Conservation (phyloP, 1,140 invertebrate species). For the Leptinotarsa undecemlineata region DNA sequence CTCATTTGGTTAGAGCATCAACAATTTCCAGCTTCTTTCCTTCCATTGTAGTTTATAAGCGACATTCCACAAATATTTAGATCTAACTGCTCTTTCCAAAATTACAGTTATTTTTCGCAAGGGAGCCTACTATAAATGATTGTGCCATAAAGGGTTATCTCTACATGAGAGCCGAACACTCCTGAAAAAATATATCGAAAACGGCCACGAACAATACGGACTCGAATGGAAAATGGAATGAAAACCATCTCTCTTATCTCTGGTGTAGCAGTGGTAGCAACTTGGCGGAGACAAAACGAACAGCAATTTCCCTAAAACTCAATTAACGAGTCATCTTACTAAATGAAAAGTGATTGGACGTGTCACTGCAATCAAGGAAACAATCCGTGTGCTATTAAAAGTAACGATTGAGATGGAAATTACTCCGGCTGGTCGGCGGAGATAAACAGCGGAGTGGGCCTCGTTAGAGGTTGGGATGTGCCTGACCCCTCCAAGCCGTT, state of each 20-base stretch:
- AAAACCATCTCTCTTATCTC: constrained; percentile 35
- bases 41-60: too few relatives aligned
- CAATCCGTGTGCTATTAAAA: constrained; percentile 54
- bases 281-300: constrained; percentile 44
- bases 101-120: too few relatives aligned
- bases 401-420: constrained; percentile 56
- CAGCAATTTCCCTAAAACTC: constrained; percentile 52
- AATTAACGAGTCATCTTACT: constrained; percentile 54
- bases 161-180: neutral
- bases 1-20: too few relatives aligned
- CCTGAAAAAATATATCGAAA: constrained; percentile 16
- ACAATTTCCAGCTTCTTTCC: too few relatives aligned
- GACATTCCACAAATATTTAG: too few relatives aligned
- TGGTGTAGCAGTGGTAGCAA: constrained; percentile 42
- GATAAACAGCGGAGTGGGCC: constrained; percentile 50
- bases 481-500: constrained; percentile 35
- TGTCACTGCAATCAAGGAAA: constrained; percentile 55
- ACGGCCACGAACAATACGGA: constrained; percentile 9
- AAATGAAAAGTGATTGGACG: constrained; percentile 55
- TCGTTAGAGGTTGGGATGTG: constrained; percentile 22
- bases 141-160: neutral
- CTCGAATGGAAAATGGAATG: constrained; percentile 20
- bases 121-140: neutral
- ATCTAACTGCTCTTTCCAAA: too few relatives aligned
- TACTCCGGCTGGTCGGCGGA: constrained; percentile 50